These are phyloP conservation scores for Oscheius sp. DNA, from an alignment of 2,888 invertebrate species.

Conservation along the genomic window DNA sequence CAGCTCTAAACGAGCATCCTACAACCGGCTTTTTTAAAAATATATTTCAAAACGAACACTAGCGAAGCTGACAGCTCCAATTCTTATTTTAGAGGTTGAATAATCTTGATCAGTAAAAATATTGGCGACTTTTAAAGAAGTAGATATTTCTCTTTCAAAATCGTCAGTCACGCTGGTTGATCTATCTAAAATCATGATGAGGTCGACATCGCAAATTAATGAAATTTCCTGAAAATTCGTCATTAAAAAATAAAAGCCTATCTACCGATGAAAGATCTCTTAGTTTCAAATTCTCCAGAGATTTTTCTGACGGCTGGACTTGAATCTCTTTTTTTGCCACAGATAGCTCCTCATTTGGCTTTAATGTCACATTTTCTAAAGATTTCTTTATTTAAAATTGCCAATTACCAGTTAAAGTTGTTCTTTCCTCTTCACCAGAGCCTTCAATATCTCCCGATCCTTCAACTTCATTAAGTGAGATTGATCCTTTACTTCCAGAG, in stretches of 20 bases:
- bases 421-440: neutral
- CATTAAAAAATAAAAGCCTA: neutral
- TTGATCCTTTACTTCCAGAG: too few relatives aligned
- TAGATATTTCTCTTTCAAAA: constrained; percentile 28
- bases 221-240: neutral
- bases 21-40: neutral
- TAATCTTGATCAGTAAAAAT: constrained; percentile 12
- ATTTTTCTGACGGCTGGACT: neutral
- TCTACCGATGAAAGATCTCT: neutral
- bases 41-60: neutral
- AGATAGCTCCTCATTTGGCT: too few relatives aligned
- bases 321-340: neutral
- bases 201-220: constrained; percentile 41
- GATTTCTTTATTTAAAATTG: too few relatives aligned
- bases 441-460: neutral
- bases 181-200: constrained; percentile 54
- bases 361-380: too few relatives aligned
- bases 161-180: constrained; percentile 42
- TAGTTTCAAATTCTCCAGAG: neutral
- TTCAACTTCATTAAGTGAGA: neutral
- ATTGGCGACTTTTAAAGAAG: constrained; percentile 26
- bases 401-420: too few relatives aligned
- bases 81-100: constrained; percentile 18
- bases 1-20: constrained; percentile 32
- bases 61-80: constrained; percentile 37